Evolutionary conservation across 2,888 invertebrate species (phyloP).

Genomic region (Drosophila ustulata): DNA sequence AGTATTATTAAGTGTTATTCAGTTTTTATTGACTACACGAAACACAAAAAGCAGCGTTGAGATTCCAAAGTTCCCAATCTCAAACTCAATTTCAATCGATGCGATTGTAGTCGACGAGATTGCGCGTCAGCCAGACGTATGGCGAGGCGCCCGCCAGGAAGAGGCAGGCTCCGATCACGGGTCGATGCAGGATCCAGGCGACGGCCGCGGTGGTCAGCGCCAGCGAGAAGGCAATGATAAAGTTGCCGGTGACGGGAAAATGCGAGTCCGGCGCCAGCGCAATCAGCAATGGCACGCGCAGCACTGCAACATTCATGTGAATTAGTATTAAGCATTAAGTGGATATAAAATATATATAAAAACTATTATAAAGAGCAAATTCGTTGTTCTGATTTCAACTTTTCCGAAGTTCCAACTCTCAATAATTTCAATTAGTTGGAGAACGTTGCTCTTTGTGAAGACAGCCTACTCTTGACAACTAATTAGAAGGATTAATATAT

Average conservation of each 20-base stretch:
- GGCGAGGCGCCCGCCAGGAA: conserved; percentile 86
- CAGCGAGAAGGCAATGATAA: conserved; percentile 86
- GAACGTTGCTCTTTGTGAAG: too few relatives aligned
- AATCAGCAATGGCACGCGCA: conserved; percentile 77
- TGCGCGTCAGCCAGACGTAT: conserved; percentile 85
- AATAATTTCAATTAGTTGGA: too few relatives aligned
- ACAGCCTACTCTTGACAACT: too few relatives aligned
- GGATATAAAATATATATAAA: background rate
- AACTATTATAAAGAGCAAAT: background rate
- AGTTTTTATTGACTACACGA: conserved; percentile 56
- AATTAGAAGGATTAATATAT: too few relatives aligned
- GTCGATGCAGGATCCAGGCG: conserved; percentile 86
- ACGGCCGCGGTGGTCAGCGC: conserved; percentile 86
- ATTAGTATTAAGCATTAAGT: background rate
- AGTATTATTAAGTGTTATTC: conserved; percentile 65
- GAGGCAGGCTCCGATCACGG: conserved; percentile 86
- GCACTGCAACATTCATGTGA: conserved; percentile 67
- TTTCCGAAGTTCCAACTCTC: too few relatives aligned
- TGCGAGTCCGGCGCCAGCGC: conserved; percentile 84
- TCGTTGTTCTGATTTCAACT: too few relatives aligned
- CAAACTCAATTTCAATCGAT: conserved; percentile 47
- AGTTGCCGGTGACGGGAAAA: conserved; percentile 85
- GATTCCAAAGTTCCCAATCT: background rate
- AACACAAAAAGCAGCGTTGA: conserved; percentile 10
- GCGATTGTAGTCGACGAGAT: conserved; percentile 73